Percentiles rank a stretch among this genome's conserved stretches.
phyloP scores from a whole-genome alignment of 2,888 invertebrate genomes.

The Sarcophaga variegata region DNA sequence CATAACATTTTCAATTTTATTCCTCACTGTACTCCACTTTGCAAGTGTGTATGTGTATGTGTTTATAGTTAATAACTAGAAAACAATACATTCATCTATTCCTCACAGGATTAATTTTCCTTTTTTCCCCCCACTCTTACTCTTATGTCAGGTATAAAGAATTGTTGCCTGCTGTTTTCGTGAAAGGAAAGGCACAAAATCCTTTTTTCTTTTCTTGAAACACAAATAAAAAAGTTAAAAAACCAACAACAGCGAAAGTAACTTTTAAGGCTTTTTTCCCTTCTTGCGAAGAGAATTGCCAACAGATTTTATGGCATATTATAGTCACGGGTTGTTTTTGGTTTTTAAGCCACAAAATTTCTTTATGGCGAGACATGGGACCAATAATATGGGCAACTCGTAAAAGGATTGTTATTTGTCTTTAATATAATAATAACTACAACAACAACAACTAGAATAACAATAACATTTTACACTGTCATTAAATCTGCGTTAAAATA shows the following conservation, averaged over 20 bases:
- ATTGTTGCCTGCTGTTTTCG: background rate
- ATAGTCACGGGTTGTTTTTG: background rate
- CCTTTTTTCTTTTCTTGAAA: background rate
- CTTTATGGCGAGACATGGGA: slow-evolving; percentile 62
- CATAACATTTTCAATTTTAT: background rate
- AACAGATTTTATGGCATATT: slow-evolving; percentile 6
- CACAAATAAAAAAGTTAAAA: background rate
- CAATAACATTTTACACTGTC: slow-evolving; percentile 56
- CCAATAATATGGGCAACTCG: slow-evolving; percentile 52
- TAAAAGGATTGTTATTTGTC: slow-evolving; percentile 56
- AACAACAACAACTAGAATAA: background rate
- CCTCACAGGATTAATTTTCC: slow-evolving; percentile 53
- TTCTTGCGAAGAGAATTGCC: slow-evolving; percentile 1
- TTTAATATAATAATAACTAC: slow-evolving; percentile 11
- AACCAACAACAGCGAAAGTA: slow-evolving; percentile 38
- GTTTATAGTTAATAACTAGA: background rate
- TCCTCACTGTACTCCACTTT: background rate
- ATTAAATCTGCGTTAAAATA: slow-evolving; percentile 56
- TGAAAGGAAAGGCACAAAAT: background rate
- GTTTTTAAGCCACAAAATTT: slow-evolving; percentile 48
- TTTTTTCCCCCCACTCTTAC: background rate
- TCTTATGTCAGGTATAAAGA: background rate
- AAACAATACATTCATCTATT: slow-evolving; percentile 31
- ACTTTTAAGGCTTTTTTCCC: slow-evolving; percentile 24
- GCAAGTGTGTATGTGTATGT: no score